Evolutionary conservation across 2,113 vertebrate genomes (phyloP).

Genomic region (Morone chrysops): DNA sequence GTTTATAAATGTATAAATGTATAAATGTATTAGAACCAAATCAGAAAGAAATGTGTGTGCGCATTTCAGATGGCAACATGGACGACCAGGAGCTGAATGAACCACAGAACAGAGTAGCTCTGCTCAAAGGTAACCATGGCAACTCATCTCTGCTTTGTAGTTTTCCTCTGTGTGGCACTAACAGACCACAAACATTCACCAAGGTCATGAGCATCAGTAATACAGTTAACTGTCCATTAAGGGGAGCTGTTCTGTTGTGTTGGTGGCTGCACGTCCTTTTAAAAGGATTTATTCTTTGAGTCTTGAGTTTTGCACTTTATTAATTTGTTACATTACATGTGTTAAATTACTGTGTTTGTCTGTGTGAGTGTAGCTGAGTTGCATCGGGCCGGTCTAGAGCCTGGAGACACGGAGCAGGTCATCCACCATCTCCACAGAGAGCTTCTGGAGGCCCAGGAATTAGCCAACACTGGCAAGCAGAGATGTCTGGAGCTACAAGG

Average conservation of each 20-base stretch:
- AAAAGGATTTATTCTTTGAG: neutral
- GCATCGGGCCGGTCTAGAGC: constrained; percentile 90
- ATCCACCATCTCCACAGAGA: constrained; percentile 94
- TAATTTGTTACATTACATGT: neutral
- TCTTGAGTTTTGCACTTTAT: too few relatives aligned
- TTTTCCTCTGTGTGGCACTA: neutral
- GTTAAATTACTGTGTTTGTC: neutral
- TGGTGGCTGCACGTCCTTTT: neutral
- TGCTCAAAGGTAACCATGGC: constrained; percentile 91
- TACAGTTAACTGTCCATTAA: neutral
- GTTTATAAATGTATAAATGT: neutral
- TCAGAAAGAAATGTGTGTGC: neutral
- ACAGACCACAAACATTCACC: neutral
- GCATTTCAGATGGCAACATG: constrained; percentile 93
- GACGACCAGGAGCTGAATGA: constrained; percentile 97
- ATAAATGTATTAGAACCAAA: neutral
- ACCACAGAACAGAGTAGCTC: constrained; percentile 92
- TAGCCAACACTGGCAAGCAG: constrained; percentile 96
- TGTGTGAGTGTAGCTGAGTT: constrained; percentile 86
- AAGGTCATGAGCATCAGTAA: neutral
- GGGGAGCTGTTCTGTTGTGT: neutral
- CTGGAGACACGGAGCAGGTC: constrained; percentile 92
- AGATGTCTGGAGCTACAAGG: constrained; percentile 98
- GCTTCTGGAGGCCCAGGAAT: constrained; percentile 94
- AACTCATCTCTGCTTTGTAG: neutral